Conservation (phyloP, 2,113 vertebrate species). For the Anarhynchus alexandrinus region DNA sequence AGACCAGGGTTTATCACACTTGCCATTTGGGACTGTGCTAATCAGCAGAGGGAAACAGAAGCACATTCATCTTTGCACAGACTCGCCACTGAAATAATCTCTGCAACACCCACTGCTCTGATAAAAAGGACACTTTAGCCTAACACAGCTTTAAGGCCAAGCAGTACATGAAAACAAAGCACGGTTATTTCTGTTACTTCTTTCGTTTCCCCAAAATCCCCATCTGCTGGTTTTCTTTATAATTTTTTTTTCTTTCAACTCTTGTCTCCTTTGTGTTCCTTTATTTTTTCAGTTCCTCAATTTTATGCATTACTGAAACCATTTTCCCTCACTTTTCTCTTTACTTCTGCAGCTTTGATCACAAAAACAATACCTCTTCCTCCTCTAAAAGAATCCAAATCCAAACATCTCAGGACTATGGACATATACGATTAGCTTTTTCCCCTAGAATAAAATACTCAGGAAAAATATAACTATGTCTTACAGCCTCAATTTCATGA, state of each 20-base stretch:
- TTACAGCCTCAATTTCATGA: background rate
- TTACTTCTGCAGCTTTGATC: constrained; percentile 18
- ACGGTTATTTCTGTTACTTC: constrained; percentile 57
- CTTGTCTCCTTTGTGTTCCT: constrained; percentile 18
- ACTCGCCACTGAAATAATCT: constrained; percentile 81
- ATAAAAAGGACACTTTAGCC: constrained; percentile 74
- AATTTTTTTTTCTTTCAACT: constrained; percentile 65
- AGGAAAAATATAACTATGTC: background rate
- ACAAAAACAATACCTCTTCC: background rate
- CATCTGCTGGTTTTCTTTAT: constrained; percentile 78
- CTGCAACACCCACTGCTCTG: constrained; percentile 72
- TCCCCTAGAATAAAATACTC: background rate
- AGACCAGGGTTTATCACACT: constrained; percentile 80
- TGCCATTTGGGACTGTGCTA: constrained; percentile 79
- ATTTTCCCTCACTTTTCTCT: background rate
- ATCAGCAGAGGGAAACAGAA: constrained; percentile 82
- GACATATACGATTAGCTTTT: background rate
- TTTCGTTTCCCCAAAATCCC: constrained; percentile 68
- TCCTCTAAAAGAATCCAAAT: constrained; percentile 1
- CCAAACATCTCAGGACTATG: background rate
- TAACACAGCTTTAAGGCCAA: constrained; percentile 77
- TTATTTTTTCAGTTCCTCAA: constrained; percentile 30
- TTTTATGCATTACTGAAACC: constrained; percentile 6
- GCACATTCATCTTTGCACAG: constrained; percentile 82
- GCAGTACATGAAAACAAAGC: constrained; percentile 77